These are phyloP conservation scores for Pelodiscus sinensis DNA, from an alignment of 2,113 vertebrate genomes.

Conservation along the genomic window DNA sequence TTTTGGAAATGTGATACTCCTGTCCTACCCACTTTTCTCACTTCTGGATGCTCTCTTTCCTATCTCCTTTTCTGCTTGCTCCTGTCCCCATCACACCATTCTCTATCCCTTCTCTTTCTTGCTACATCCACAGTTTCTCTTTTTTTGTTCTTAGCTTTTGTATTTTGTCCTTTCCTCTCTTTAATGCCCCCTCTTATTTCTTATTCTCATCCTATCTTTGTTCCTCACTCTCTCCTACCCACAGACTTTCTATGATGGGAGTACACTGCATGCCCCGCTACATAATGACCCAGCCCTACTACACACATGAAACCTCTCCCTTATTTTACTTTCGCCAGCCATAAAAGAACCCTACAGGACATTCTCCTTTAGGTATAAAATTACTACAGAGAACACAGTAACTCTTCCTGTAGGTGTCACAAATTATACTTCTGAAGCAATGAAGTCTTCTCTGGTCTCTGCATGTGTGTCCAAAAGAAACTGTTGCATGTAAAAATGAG, in stretches of 20 bases:
- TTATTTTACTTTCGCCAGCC: not conserved
- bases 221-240: not conserved
- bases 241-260: not conserved
- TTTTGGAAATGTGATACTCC: not conserved
- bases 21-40: too few relatives aligned
- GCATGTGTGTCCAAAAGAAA: not conserved
- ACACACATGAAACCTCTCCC: not conserved
- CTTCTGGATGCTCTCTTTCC: not conserved
- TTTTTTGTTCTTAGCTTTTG: not conserved
- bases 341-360: not conserved
- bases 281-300: not conserved
- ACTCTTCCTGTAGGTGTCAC: not conserved
- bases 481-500: not conserved
- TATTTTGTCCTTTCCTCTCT: not conserved
- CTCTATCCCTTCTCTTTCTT: not conserved
- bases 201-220: not conserved
- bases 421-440: not conserved
- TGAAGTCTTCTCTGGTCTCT: not conserved
- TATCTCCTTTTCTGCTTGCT: not conserved
- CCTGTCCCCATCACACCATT: not conserved
- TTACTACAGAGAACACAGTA: not conserved
- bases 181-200: not conserved
- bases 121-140: not conserved
- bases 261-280: not conserved
- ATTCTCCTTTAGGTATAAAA: conserved; percentile 37